Base-by-base conservation (phyloP, 2,888 invertebrate species). In the Busseola fusca region DNA sequence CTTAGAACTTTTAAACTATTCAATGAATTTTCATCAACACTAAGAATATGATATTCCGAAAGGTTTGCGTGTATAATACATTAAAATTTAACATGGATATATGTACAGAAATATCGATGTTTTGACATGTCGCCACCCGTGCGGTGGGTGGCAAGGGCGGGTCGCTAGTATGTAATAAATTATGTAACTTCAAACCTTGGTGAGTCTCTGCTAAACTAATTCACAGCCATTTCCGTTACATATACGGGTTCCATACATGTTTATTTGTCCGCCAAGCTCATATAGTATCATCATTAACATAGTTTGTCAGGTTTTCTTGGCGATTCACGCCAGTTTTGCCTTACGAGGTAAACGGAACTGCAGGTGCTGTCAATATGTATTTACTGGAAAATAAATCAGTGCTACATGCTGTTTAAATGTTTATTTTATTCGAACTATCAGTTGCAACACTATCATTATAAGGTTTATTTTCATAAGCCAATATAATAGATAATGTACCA, bases 251-350 rank as follows among this genome's bases (percentile, higher is more conserved):
- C 64, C 18, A 48, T 34, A 48, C 16, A 69, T 69, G 50, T 80
- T 78, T 79, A 74, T 78, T 74, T 64, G n/a, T 18, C 54, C 69
- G 37, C 45, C 25, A 66, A 62, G 69, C 57, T 59, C 58, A 59
- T 73, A 65, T 60, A 69, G 56, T 81, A 64, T 50, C 69, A 34
- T 65, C 60, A 73, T 80, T 78, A 69, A 62, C 74, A 72, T 78
- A 78, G 81, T 72, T 69, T 72, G 69, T 81, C 81, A 80, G 72
- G 63, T 81, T 80, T 72, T 81, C 69, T 69, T n/a, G 60, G 48
- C 25, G 58, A 42, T 72, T 76, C 64, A 65, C 69, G 57, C 62
- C 45, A 30, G 50, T 63, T 65, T 74, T 65, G 14, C 80, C 75
- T 58, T 78, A 80, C 57, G 57, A 52, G 75, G 77, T 63, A 54